Base-by-base conservation (phyloP, 2,797 vertebrate genomes). In the Anabacerthia variegaticeps region DNA sequence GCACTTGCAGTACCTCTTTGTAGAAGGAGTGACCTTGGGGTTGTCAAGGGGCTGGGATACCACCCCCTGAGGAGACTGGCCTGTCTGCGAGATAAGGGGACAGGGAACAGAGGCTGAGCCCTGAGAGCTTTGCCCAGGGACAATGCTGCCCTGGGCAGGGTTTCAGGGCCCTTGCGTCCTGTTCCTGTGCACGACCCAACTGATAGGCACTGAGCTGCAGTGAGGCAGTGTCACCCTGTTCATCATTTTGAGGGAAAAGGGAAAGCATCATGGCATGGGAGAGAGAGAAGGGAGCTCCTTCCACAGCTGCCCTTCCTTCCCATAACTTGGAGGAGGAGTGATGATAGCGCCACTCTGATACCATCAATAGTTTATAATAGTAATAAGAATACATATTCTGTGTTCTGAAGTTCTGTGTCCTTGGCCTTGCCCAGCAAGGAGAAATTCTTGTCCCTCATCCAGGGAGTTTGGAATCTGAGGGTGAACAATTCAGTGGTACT, bases 271-370 rank as follows among this genome's bases (percentile, higher is more conserved):
- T 14, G 21, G 46, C 4, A 3, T 10, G 5, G 2, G 6, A 77
- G 43, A 83, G 55, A 32, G 11, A 76, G 43, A 92, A 74, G 26
- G 32, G 13, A 82, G 32, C 14, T 44, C 10, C 16, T 28, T 85
- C 52, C 48, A 41, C 39, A 44, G 46, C 46, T 41, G 26, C 30
- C 18, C 27, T 83, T n/a, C 44, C 9, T 61, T 72, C 49, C 30
- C 41, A 7, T 12, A 37, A 49, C 83, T 69, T 61, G 44, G 49
- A 74, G 48, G 10, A 79, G 43, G 34, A 46, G 48, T 34, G 63
- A 71, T 1, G 2, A 48, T 12, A 66, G 16, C 21, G 36, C n/a
- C 0, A 5, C 30, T 58, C 19, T 0, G 0, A 61, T 3, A 3
- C 20, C 15, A 2, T 28, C 52, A 46, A 41, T 20, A 39, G 18